These are phyloP conservation scores for Dendrocincla fuliginosa DNA, from an alignment of 2,797 vertebrate genomes.

Conservation along the genomic window DNA sequence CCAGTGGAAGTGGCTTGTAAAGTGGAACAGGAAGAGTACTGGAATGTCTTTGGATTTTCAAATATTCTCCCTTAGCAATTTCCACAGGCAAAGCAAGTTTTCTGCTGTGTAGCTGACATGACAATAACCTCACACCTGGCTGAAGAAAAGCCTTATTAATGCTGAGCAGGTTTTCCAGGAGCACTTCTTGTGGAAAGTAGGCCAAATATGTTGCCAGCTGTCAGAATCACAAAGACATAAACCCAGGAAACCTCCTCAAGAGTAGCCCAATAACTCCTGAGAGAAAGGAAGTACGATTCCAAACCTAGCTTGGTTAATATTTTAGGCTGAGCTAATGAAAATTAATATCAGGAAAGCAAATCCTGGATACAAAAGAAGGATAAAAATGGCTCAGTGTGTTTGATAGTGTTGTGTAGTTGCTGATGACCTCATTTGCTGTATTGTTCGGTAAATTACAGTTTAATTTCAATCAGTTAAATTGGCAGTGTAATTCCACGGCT, in stretches of 20 bases:
- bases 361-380: not conserved
- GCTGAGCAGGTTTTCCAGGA: not conserved
- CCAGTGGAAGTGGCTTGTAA: not conserved
- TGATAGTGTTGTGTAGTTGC: accelerated
- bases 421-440: not conserved
- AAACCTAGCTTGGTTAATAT: not conserved
- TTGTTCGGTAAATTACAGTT: not conserved
- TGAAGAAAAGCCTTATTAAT: not conserved
- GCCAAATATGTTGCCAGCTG: not conserved
- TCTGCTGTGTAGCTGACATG: not conserved
- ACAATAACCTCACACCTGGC: not conserved
- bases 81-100: not conserved
- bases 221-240: not conserved
- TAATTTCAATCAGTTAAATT: not conserved
- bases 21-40: not conserved
- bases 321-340: not conserved
- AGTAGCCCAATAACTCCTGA: not conserved
- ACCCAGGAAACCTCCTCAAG: not conserved
- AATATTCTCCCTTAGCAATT: not conserved
- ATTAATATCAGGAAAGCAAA: not conserved
- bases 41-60: not conserved
- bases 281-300: not conserved
- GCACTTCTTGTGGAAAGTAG: not conserved
- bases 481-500: accelerated
- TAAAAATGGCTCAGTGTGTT: not conserved